phyloP scores from a whole-genome alignment of 2,888 invertebrate genomes.

The Xestoiulus laeticollis region DNA sequence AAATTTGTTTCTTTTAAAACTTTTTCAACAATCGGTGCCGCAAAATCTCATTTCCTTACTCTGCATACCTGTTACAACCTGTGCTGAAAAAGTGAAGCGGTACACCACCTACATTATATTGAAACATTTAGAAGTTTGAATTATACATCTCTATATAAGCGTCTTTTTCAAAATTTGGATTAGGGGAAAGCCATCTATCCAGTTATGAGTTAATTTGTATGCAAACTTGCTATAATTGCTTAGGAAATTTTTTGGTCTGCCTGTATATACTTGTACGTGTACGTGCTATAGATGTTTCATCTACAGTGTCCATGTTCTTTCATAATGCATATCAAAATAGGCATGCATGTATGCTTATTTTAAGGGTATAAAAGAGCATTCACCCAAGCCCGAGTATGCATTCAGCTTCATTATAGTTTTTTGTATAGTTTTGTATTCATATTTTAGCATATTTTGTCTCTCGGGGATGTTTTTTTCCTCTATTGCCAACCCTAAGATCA shows the following conservation, averaged over 20 bases:
- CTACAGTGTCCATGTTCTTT: constrained; percentile 26
- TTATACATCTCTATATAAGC: too few relatives aligned
- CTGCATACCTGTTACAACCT: too few relatives aligned
- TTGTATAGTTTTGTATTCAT: neutral
- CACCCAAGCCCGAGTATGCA: neutral
- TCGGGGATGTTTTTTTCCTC: constrained; percentile 18
- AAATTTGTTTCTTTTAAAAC: too few relatives aligned
- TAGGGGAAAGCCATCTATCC: too few relatives aligned
- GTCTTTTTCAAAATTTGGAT: too few relatives aligned
- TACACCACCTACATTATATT: too few relatives aligned
- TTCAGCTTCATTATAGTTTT: constrained; percentile 5
- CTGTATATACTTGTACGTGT: neutral
- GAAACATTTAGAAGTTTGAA: too few relatives aligned
- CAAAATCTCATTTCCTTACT: too few relatives aligned
- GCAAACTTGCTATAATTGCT: neutral
- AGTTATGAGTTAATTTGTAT: too few relatives aligned
- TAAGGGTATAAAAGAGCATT: constrained; percentile 19
- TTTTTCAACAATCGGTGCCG: too few relatives aligned
- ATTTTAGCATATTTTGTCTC: constrained; percentile 26
- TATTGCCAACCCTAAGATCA: constrained; percentile 18
- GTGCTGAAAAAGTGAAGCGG: too few relatives aligned
- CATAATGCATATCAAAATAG: constrained; percentile 15
- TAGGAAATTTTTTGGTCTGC: neutral
- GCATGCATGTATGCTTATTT: neutral
- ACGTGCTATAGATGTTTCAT: neutral